These are phyloP conservation scores for Drosophila pruinosa DNA, from an alignment of 1,140 invertebrate genomes.

Conservation along the genomic window DNA sequence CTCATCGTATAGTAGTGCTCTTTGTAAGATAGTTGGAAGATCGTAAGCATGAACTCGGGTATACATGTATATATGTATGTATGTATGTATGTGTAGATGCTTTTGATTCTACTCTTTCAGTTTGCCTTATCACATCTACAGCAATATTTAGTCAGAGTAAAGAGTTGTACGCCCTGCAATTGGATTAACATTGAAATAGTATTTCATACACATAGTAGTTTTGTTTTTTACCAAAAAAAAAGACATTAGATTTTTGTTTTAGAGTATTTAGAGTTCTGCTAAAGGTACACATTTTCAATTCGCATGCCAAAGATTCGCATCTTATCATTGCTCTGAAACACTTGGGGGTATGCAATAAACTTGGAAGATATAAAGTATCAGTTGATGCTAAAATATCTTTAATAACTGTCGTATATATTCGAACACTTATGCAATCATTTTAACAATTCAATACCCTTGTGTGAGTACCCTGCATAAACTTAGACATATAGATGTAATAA, in stretches of 20 bases:
- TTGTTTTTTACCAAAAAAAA: background rate
- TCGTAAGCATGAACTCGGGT: background rate
- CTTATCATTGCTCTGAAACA: background rate
- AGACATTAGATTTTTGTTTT: background rate
- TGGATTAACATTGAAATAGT: background rate
- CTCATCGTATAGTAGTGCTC: background rate
- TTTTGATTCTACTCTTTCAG: slow-evolving; percentile 1
- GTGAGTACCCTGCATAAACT: background rate
- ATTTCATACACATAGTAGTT: background rate
- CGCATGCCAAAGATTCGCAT: background rate
- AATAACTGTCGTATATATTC: background rate
- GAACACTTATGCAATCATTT: background rate
- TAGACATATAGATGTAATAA: slow-evolving; percentile 4
- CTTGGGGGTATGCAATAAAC: background rate
- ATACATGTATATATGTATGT: no score
- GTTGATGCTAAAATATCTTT: no score
- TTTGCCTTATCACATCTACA: slow-evolving; percentile 1
- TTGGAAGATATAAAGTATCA: no score
- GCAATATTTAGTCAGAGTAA: background rate
- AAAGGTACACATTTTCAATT: background rate
- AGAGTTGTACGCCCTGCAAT: background rate
- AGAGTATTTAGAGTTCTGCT: background rate
- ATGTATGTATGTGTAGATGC: background rate
- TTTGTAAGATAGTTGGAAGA: background rate
- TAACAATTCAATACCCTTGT: background rate